A percentile compares a stretch with the other conserved stretches of the same genome.
These are phyloP conservation scores for Procambarus virginalis DNA, from an alignment of 1,140 invertebrate species.

Conservation along the genomic window DNA sequence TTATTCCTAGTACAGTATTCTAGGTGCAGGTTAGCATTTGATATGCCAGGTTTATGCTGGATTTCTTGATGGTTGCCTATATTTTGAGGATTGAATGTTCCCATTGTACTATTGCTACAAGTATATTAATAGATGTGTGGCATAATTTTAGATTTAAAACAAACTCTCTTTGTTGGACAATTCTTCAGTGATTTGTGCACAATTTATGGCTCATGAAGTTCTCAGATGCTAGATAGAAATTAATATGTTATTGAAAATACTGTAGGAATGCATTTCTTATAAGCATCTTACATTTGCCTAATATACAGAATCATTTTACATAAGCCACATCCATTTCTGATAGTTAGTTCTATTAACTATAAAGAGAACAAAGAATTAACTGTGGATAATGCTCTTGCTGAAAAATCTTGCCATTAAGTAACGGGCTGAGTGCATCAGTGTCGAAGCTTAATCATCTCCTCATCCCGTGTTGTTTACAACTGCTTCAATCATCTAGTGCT, in stretches of 20 bases:
- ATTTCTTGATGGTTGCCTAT: conserved; percentile 66
- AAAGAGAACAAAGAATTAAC: conserved; percentile 24
- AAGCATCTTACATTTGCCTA: conserved; percentile 64
- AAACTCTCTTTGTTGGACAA: conserved; percentile 66
- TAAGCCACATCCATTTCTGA: conserved; percentile 60
- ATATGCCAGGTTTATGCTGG: conserved; percentile 54
- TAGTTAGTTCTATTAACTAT: conserved; percentile 34
- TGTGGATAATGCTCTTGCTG: conserved; percentile 35
- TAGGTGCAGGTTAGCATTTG: conserved; percentile 56
- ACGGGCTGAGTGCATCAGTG: conserved; percentile 16
- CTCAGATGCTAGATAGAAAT: conserved; percentile 63
- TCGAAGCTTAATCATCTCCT: conserved; percentile 39
- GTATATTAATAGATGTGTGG: conserved; percentile 68
- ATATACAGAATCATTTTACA: conserved; percentile 53
- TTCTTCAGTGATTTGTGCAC: conserved; percentile 68
- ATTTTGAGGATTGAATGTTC: conserved; percentile 68
- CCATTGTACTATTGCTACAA: conserved; percentile 62
- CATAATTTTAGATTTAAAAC: conserved; percentile 67
- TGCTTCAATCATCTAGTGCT: conserved; percentile 33
- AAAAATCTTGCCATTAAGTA: conserved; percentile 22
- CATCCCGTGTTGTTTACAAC: conserved; percentile 42
- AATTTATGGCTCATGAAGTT: conserved; percentile 65
- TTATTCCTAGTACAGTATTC: conserved; percentile 37
- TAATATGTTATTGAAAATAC: conserved; percentile 58
- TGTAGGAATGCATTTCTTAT: conserved; percentile 64